Evolutionary conservation across 2,888 invertebrate genomes (phyloP).

Genomic region (Cephus rjabovi): DNA sequence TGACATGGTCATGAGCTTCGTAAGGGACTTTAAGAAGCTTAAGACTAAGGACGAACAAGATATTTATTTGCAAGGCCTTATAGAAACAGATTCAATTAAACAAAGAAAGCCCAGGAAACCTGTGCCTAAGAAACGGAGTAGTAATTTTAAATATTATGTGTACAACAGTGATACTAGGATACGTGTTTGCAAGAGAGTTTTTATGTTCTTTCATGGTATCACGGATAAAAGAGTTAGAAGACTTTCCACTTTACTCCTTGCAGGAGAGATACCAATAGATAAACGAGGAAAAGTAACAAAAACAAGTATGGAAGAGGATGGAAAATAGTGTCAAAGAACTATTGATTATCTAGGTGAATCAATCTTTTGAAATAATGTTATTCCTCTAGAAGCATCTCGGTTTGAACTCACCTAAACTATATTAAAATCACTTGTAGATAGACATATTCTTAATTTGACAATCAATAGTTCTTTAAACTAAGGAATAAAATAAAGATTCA

Average conservation of each 20-base stretch:
- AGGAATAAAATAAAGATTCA: neutral
- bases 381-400: neutral
- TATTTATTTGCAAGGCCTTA: conserved; percentile 8
- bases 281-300: conserved; percentile 3
- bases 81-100: neutral
- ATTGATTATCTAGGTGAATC: neutral
- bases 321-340: neutral
- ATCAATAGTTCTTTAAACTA: neutral
- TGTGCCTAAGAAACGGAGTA: neutral
- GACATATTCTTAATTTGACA: neutral
- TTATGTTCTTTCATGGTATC: conserved; percentile 8
- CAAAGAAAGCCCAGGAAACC: neutral
- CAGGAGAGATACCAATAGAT: neutral
- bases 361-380: neutral
- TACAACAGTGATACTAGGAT: neutral
- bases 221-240: conserved; percentile 7
- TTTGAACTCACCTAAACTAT: neutral
- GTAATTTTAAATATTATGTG: conserved; percentile 10
- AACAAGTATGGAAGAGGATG: neutral
- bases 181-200: conserved; percentile 7
- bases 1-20: conserved; percentile 4
- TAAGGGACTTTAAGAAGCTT: conserved; percentile 1
- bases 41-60: conserved; percentile 9
- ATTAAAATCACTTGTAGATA: neutral
- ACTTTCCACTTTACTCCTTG: conserved; percentile 3